Evolutionary conservation across 2,888 invertebrate species (phyloP).

Genomic region (Trissolcus brochymenae): DNA sequence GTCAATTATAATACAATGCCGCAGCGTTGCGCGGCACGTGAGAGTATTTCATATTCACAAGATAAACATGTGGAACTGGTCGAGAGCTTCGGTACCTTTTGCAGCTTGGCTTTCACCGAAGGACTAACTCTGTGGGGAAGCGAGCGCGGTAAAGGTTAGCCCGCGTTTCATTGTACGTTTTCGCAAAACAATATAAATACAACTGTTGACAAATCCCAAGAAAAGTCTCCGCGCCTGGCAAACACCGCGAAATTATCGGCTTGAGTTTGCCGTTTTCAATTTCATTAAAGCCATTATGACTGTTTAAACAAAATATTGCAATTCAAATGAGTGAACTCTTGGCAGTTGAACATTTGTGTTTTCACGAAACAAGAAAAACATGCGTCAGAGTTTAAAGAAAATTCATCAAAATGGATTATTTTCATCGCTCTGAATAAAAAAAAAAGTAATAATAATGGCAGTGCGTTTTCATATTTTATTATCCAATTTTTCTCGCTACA

Average conservation of each 20-base stretch:
- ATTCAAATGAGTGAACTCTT: too few relatives aligned
- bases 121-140: constrained; percentile 30
- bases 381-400: too few relatives aligned
- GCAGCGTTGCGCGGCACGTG: constrained; percentile 57
- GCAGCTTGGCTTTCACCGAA: constrained; percentile 38
- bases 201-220: constrained; percentile 44
- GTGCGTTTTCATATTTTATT: constrained; percentile 30
- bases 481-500: constrained; percentile 44
- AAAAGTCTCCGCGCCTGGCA: constrained; percentile 9
- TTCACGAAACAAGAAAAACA: too few relatives aligned
- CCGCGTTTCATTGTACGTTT: constrained; percentile 52
- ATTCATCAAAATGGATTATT: too few relatives aligned
- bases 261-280: constrained; percentile 14
- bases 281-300: not conserved
- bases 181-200: constrained; percentile 50
- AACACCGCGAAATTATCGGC: constrained; percentile 7
- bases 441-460: too few relatives aligned
- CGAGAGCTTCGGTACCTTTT: constrained; percentile 46
- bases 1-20: constrained; percentile 76
- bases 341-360: too few relatives aligned
- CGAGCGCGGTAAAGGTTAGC: constrained; percentile 29
- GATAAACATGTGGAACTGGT: constrained; percentile 70
- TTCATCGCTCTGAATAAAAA: too few relatives aligned
- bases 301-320: too few relatives aligned
- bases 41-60: constrained; percentile 75